These are phyloP conservation scores for Scolanthus callimorphus DNA, from an alignment of 92 coral and sea anemone species.

Conservation along the genomic window DNA sequence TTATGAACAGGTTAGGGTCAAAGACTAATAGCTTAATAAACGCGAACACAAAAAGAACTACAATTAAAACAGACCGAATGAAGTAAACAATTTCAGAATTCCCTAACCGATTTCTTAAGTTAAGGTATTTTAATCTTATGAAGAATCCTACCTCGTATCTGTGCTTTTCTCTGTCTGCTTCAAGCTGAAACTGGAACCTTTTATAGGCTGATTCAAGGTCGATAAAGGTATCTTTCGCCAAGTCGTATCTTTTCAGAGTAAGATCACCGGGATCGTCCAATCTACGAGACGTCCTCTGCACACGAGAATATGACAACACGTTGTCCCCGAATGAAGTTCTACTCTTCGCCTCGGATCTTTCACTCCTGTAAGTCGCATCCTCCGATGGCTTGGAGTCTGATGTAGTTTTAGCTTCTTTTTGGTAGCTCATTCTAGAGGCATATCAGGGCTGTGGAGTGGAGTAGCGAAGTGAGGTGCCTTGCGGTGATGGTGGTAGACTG, in stretches of 20 bases:
- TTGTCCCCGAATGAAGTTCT: conserved; percentile 42
- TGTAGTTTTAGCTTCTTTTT: not conserved
- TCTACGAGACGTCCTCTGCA: conserved; percentile 56
- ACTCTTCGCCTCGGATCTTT: conserved; percentile 44
- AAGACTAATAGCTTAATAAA: too few species aligned
- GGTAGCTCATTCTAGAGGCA: conserved; percentile 22
- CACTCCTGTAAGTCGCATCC: conserved; percentile 45
- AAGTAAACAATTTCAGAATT: too few species aligned
- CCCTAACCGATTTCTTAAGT: too few species aligned
- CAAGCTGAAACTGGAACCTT: conserved; percentile 74
- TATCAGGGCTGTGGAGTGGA: too few species aligned
- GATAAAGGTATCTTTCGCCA: conserved; percentile 86
- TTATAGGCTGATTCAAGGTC: conserved; percentile 95
- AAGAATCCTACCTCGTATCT: conserved; percentile 71
- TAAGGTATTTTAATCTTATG: too few species aligned
- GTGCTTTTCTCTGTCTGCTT: conserved; percentile 66
- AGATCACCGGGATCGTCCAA: conserved; percentile 67
- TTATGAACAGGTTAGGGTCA: too few species aligned
- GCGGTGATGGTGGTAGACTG: not conserved
- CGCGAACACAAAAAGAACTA: too few species aligned
- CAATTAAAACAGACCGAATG: too few species aligned
- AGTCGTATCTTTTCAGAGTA: conserved; percentile 77
- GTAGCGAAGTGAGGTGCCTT: not conserved
- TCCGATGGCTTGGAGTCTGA: conserved; percentile 3
- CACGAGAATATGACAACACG: conserved; percentile 71